Percentiles rank a stretch among this genome's conserved stretches.
Conservation (phyloP, 1,140 invertebrate genomes). For the Zaprionus vittiger region DNA sequence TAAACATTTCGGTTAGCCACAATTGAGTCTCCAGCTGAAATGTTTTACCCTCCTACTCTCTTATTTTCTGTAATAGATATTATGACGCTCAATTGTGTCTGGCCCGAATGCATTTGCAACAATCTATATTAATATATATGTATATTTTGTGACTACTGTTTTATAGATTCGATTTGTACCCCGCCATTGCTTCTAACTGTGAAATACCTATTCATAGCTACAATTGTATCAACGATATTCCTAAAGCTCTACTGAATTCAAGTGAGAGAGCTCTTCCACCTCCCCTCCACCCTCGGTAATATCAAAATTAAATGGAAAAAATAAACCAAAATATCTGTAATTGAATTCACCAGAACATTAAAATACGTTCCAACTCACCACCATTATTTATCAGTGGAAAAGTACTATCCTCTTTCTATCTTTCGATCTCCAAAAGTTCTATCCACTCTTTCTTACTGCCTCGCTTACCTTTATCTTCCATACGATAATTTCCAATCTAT, state of each 20-base stretch:
- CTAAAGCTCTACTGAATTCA: conserved; percentile 73
- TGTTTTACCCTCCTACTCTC: conserved; percentile 14
- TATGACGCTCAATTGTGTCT: conserved; percentile 29
- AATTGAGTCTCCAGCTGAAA: conserved; percentile 32
- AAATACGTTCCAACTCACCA: not conserved
- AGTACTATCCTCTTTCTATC: conserved; percentile 1
- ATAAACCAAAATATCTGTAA: conserved; percentile 15
- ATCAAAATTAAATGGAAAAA: conserved; percentile 27
- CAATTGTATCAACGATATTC: conserved; percentile 72
- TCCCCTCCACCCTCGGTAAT: conserved; percentile 57
- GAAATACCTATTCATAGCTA: conserved; percentile 75
- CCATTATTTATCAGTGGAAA: not conserved
- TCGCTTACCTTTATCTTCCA: conserved; percentile 10
- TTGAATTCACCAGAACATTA: not conserved
- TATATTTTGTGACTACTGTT: conserved; percentile 73
- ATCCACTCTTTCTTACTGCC: conserved; percentile 3
- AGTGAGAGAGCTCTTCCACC: conserved; percentile 32
- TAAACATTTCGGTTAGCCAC: conserved; percentile 35
- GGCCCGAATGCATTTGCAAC: conserved; percentile 31
- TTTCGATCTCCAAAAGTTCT: not conserved
- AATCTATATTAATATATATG: conserved; percentile 58
- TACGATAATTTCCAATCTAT: not conserved
- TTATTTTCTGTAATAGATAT: not conserved
- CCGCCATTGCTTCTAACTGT: conserved; percentile 75
- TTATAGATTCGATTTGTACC: conserved; percentile 78